Conservation (phyloP, 2,797 vertebrate species). For the Gambusia yucatana region DNA sequence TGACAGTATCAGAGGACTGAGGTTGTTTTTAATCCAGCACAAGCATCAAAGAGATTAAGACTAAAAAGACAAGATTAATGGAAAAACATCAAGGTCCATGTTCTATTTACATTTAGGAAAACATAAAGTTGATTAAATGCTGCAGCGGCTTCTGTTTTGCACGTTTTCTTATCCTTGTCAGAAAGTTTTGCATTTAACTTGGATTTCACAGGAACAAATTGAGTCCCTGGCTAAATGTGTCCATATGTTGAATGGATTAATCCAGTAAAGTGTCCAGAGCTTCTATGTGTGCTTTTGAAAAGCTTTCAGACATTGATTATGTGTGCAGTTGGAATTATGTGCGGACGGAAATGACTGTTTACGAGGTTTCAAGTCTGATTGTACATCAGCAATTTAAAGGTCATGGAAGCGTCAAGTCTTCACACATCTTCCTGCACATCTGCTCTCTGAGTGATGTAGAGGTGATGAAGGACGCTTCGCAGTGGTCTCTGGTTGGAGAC, state of each 20-base stretch:
- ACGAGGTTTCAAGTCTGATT: not conserved
- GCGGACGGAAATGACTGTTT: not conserved
- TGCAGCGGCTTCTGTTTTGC: not conserved
- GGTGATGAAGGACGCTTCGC: slow-evolving; percentile 39
- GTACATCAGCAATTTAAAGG: not conserved
- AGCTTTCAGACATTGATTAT: slow-evolving; percentile 5
- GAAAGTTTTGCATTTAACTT: not conserved
- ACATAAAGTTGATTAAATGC: not conserved
- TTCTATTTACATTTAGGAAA: not conserved
- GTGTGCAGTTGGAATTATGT: not conserved
- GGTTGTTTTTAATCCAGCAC: not conserved
- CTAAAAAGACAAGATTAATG: slow-evolving; percentile 4
- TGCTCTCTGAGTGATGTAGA: not conserved
- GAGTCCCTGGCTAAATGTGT: not conserved
- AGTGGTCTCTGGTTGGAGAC: slow-evolving; percentile 1
- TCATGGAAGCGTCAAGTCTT: not conserved
- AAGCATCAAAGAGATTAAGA: slow-evolving; percentile 9
- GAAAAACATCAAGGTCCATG: not conserved
- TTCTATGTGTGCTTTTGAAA: not conserved
- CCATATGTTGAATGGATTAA: slow-evolving; percentile 4
- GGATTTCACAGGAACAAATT: not conserved
- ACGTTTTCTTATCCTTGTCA: slow-evolving; percentile 2
- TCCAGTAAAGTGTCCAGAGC: not conserved
- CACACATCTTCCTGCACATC: slow-evolving; percentile 17
- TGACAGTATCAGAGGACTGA: not conserved